Evolutionary conservation across 2,113 vertebrate genomes (phyloP).

Genomic region (Otus sunia): DNA sequence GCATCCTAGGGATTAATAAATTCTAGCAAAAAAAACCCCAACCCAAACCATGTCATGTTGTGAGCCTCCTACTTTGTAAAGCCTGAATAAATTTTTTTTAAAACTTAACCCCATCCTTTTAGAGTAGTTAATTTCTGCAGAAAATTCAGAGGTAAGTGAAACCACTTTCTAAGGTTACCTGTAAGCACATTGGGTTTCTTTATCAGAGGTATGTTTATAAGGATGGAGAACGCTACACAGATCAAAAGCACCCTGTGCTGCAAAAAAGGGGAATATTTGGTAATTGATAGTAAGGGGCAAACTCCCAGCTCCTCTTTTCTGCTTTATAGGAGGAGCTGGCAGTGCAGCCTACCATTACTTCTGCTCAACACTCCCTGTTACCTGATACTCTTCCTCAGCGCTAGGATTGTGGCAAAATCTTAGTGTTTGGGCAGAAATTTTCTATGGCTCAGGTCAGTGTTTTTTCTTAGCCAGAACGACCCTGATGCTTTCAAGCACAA

Average conservation of each 20-base stretch:
- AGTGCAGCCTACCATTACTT: background rate
- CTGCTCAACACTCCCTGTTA: background rate
- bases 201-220: background rate
- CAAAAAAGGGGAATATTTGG: background rate
- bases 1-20: background rate
- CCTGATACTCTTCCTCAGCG: background rate
- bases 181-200: background rate
- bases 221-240: background rate
- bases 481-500: background rate
- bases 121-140: background rate
- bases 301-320: background rate
- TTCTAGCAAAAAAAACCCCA: background rate
- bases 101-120: background rate
- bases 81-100: background rate
- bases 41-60: no score
- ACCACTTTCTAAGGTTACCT: background rate
- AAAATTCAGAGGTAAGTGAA: background rate
- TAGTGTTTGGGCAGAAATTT: background rate
- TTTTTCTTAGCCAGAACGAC: background rate
- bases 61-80: background rate
- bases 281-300: background rate
- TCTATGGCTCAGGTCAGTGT: background rate
- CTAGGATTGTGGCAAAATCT: background rate
- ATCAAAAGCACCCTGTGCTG: background rate
- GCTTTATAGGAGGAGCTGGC: background rate